Evolutionary conservation across 2,113 vertebrate genomes (phyloP).

Genomic region (Hypomesus transpacificus): DNA sequence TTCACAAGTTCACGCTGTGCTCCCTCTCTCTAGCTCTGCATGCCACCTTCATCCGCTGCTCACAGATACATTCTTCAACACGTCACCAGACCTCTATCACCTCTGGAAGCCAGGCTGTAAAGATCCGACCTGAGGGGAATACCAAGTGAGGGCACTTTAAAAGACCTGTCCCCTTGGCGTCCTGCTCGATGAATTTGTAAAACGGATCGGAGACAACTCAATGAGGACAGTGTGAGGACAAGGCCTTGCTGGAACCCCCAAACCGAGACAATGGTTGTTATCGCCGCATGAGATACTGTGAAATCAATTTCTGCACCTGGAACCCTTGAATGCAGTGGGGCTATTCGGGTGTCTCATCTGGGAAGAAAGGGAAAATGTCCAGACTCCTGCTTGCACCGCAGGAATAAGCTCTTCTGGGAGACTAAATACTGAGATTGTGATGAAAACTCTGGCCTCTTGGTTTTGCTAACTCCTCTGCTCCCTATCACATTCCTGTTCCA

Average conservation of each 20-base stretch:
- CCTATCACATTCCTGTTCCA: background rate
- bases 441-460: conserved; percentile 22
- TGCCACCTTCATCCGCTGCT: conserved; percentile 68
- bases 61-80: conserved; percentile 56
- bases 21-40: conserved; percentile 51
- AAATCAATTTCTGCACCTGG: conserved; percentile 69
- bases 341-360: conserved; percentile 53
- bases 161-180: conserved; percentile 44
- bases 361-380: conserved; percentile 16
- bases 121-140: conserved; percentile 58
- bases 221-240: conserved; percentile 35
- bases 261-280: conserved; percentile 57
- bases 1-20: conserved; percentile 73
- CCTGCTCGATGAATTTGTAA: conserved; percentile 54
- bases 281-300: conserved; percentile 56
- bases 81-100: conserved; percentile 54
- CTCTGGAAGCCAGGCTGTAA: conserved; percentile 49
- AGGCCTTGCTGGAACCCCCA: conserved; percentile 45
- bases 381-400: conserved; percentile 6
- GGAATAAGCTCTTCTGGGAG: conserved; percentile 17
- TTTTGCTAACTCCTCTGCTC: conserved; percentile 12
- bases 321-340: conserved; percentile 34
- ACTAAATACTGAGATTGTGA: conserved; percentile 25
- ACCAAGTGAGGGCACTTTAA: conserved; percentile 52
- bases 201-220: conserved; percentile 45